Evolutionary conservation across 2,113 vertebrate species (phyloP).

Genomic region (Penelope pileata): DNA sequence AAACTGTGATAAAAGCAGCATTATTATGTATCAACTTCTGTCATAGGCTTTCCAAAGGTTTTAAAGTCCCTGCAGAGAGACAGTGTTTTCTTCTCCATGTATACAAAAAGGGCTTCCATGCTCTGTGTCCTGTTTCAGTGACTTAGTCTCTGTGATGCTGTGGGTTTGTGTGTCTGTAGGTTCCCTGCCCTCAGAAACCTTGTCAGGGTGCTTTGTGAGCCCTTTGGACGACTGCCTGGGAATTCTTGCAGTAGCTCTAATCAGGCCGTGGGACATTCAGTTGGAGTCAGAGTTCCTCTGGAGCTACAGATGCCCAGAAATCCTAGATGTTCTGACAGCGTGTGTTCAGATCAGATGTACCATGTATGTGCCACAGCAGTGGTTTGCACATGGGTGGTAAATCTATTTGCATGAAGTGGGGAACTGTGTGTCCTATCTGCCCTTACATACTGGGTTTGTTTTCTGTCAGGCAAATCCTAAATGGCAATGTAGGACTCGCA

Average conservation of each 20-base stretch:
- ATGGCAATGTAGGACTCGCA: neutral
- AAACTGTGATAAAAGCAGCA: neutral
- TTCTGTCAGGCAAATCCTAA: neutral
- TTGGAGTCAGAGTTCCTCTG: neutral
- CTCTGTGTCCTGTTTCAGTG: neutral
- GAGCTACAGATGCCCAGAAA: neutral
- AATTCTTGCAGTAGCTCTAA: neutral
- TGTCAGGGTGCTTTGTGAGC: neutral
- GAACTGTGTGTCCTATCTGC: neutral
- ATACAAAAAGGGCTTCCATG: neutral
- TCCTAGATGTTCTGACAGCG: neutral
- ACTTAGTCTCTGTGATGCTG: neutral
- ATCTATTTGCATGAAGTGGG: neutral
- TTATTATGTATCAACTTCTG: neutral
- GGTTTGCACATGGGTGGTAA: neutral
- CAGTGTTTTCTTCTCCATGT: neutral
- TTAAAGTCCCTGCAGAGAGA: neutral
- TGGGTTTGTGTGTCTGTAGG: neutral
- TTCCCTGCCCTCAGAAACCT: neutral
- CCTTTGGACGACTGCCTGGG: slow-evolving; percentile 15
- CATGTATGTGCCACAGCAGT: neutral
- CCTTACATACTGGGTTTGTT: neutral
- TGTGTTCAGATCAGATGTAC: neutral
- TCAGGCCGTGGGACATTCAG: neutral
- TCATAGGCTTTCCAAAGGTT: neutral